Conservation (phyloP, 2,113 vertebrate species). For the Pachyramphus minor region DNA sequence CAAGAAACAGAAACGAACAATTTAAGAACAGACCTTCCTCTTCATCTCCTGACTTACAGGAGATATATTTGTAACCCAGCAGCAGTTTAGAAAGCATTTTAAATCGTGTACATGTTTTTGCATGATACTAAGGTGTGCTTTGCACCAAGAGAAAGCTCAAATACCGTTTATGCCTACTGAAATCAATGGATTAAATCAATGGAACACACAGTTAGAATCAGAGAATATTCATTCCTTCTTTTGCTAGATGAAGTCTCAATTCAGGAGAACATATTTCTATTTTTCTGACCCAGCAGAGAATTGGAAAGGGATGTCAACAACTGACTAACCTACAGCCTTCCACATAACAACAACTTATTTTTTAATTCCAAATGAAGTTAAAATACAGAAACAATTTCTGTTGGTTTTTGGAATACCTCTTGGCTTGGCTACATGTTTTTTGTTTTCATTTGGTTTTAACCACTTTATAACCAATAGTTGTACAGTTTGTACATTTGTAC, state of each 20-base stretch:
- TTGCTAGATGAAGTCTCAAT: not conserved
- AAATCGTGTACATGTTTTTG: rapidly evolving
- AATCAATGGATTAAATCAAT: not conserved
- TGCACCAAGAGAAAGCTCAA: not conserved
- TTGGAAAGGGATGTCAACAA: not conserved
- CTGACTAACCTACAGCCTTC: not conserved
- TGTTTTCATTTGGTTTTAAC: not conserved
- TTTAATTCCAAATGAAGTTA: not conserved
- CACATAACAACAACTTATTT: not conserved
- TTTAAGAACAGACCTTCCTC: not conserved
- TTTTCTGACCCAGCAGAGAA: not conserved
- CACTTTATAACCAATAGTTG: not conserved
- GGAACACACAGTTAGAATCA: not conserved
- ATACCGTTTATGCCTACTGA: not conserved
- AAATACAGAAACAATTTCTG: not conserved
- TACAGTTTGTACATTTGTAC: too few species aligned
- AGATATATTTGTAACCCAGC: not conserved
- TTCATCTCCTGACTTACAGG: not conserved
- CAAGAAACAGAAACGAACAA: not conserved
- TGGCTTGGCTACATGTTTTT: not conserved
- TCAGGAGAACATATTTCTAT: not conserved
- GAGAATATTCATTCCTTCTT: not conserved
- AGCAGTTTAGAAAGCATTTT: not conserved
- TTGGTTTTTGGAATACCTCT: not conserved
- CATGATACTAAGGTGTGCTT: not conserved